These are phyloP conservation scores for Enoplosus armatus DNA, from an alignment of 2,797 vertebrate genomes.

Conservation along the genomic window DNA sequence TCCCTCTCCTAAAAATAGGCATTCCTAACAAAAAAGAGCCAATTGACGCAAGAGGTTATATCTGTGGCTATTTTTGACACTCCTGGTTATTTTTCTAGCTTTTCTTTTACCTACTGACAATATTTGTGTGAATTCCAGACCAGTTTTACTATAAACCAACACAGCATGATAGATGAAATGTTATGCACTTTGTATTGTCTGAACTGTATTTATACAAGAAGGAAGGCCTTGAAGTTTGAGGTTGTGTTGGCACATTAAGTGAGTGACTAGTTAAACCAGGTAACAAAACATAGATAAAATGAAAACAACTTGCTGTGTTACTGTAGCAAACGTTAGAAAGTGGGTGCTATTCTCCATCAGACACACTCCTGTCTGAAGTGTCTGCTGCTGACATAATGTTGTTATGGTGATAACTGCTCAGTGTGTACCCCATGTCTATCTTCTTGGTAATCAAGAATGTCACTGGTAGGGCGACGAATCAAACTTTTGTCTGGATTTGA, in stretches of 20 bases:
- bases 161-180: conserved; percentile 61
- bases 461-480: conserved; percentile 10
- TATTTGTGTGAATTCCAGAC: conserved; percentile 78
- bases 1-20: conserved; percentile 79
- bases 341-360: background rate
- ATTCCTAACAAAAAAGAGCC: conserved; percentile 61
- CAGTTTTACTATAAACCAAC: conserved; percentile 70
- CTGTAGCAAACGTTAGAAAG: conserved; percentile 1
- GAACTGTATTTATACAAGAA: conserved; percentile 45
- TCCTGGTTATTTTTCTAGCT: conserved; percentile 77
- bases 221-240: conserved; percentile 37
- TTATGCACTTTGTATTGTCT: conserved; percentile 37
- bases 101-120: conserved; percentile 67
- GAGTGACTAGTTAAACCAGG: conserved; percentile 21
- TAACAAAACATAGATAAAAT: conserved; percentile 11
- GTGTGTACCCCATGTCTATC: background rate
- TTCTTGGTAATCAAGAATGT: conserved; percentile 19
- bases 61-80: conserved; percentile 76
- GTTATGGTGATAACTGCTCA: conserved; percentile 21
- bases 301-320: background rate
- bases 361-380: background rate
- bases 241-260: conserved; percentile 19
- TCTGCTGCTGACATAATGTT: conserved; percentile 22
- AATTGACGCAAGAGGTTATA: conserved; percentile 80
- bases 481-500: conserved; percentile 36